Percentiles rank a stretch among this genome's conserved stretches.
Evolutionary conservation across 1,140 invertebrate species (phyloP).

Genomic region (Microplitis demolitor): DNA sequence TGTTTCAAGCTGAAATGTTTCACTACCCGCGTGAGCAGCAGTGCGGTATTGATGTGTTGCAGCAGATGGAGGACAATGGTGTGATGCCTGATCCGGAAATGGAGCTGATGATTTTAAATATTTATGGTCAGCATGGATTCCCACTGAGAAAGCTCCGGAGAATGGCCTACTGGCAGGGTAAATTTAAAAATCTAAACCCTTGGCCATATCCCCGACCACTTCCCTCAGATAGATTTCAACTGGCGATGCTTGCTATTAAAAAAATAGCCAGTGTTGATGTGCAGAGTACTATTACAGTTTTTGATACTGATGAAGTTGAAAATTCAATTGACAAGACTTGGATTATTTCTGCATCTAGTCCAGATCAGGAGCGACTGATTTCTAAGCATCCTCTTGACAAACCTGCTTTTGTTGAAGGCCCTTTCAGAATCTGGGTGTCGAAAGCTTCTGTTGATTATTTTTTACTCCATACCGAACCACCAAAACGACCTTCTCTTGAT

Average conservation of each 20-base stretch:
- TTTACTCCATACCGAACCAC: slow-evolving; percentile 72
- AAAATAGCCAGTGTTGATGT: slow-evolving; percentile 88
- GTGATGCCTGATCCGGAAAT: slow-evolving; percentile 92
- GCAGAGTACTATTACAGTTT: slow-evolving; percentile 71
- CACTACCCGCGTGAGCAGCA: slow-evolving; percentile 95
- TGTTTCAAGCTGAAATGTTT: slow-evolving; percentile 84
- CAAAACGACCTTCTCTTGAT: slow-evolving; percentile 43
- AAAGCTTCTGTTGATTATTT: slow-evolving; percentile 84
- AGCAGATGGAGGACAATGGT: slow-evolving; percentile 89
- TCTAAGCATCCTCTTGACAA: slow-evolving; percentile 69
- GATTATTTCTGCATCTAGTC: slow-evolving; percentile 90
- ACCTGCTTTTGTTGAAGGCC: slow-evolving; percentile 87
- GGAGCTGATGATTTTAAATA: slow-evolving; percentile 78
- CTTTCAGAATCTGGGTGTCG: slow-evolving; percentile 80
- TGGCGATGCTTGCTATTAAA: slow-evolving; percentile 85
- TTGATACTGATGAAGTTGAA: slow-evolving; percentile 69
- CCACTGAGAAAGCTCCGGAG: slow-evolving; percentile 84
- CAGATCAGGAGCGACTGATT: slow-evolving; percentile 76
- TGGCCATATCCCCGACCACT: slow-evolving; percentile 81
- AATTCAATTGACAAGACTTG: slow-evolving; percentile 89
- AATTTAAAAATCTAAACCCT: slow-evolving; percentile 90
- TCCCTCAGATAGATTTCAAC: slow-evolving; percentile 74
- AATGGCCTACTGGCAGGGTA: slow-evolving; percentile 99
- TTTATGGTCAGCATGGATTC: slow-evolving; percentile 81
- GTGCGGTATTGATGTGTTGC: slow-evolving; percentile 83